Evolutionary conservation across 2,113 vertebrate genomes (phyloP), one percentile per base, ranked within the genome.

Genomic region (Cinclus cinclus): DNA sequence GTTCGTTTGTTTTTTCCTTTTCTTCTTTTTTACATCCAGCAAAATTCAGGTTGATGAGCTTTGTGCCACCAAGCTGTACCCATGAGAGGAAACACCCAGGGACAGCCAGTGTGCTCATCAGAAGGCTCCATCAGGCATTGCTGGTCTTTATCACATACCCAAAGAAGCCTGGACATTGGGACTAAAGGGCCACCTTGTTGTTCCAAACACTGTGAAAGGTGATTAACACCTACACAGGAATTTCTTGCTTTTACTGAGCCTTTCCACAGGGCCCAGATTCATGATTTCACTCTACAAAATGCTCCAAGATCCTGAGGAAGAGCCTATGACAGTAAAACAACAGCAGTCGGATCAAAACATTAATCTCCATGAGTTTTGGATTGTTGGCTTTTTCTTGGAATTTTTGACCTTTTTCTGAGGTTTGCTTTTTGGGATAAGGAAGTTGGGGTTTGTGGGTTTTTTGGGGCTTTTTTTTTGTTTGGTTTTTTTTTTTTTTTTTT

Each of bases 101-200:
- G 80, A 80, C 33, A 83, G 53, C 49, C 49, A 76, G 60, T 0
- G 0, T 7, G 58, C 22, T 55, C 37, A 31, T 53, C 50, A 85
- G 67, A 90, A 85, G 30, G 55, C 50, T 92, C 78, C 41, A 56
- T n/a, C 71, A 24, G 62, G 24, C 75, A 58, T 4, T 18, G 67
- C 49, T 94, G 77, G 17, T 49, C 84, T 41, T 71, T 19, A 65
- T 6, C 12, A 5, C 30, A n/a, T 7, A 10, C 0, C 33, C 41
- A 64, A 83, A 87, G 35, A 44, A 79, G 27, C 53, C 75, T 64
- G 70, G 67, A 84, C 82, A 63, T 21, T 0, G 0, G 52, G 49
- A 52, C 44, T 1, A 4, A 42, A 53, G 67, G 20, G 31, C 30
- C 79, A 83, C 8, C 0, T 0, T 4, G 28, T 30, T 65, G n/a